Conservation (phyloP, 1,140 invertebrate species). For the Drosophila pallidifrons region DNA sequence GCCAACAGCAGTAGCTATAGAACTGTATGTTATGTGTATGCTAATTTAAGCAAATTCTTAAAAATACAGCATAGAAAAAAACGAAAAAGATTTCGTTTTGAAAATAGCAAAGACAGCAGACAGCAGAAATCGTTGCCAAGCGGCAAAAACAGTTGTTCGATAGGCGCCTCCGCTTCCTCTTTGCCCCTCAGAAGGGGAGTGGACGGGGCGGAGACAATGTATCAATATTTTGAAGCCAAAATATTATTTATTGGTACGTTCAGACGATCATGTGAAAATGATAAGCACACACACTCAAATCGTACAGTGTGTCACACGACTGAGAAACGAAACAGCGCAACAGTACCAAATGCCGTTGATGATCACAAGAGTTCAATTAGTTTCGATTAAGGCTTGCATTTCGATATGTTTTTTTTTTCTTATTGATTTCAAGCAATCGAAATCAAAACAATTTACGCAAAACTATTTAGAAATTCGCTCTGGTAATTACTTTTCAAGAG, state of each 20-base stretch:
- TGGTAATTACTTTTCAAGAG: slow-evolving; percentile 61
- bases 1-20: slow-evolving; percentile 9
- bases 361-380: slow-evolving; percentile 74
- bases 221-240: slow-evolving; percentile 50
- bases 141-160: slow-evolving; percentile 2
- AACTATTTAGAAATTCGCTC: slow-evolving; percentile 51
- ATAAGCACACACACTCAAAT: slow-evolving; percentile 51
- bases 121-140: slow-evolving; percentile 39
- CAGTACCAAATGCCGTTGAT: slow-evolving; percentile 21
- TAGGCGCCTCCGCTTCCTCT: slow-evolving; percentile 18
- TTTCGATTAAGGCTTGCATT: slow-evolving; percentile 59
- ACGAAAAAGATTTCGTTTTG: slow-evolving; percentile 26
- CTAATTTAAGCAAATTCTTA: slow-evolving; percentile 42
- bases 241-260: slow-evolving; percentile 31
- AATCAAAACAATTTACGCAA: slow-evolving; percentile 82
- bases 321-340: slow-evolving; percentile 7
- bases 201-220: slow-evolving; percentile 29
- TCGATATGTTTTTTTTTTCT: slow-evolving; percentile 29
- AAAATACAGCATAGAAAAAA: slow-evolving; percentile 4
- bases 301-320: slow-evolving; percentile 62
- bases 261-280: slow-evolving; percentile 78
- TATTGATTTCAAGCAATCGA: slow-evolving; percentile 73
- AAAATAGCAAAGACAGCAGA: slow-evolving; percentile 35
- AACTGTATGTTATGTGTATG: slow-evolving; percentile 18
- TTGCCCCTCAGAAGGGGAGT: no score